Evolutionary conservation across 1,140 invertebrate genomes (phyloP), one percentile per base, ranked within the genome.

Genomic region (Drosophila carrolli): DNA sequence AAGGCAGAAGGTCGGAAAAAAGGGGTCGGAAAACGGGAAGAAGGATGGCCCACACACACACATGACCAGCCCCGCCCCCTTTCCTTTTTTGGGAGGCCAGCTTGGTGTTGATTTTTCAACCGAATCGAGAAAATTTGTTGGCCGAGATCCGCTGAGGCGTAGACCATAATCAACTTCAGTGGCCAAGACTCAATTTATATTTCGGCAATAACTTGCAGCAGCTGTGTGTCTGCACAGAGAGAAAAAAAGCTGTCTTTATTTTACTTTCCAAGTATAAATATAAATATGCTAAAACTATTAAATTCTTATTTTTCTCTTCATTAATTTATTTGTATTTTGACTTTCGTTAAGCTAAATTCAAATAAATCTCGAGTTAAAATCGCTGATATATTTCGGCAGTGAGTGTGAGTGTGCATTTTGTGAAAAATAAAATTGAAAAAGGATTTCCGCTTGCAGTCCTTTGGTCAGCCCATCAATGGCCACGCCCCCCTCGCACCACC

Each of bases 161-260:
- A 83, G 83, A 88, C 83, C 83, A 86, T 86, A 86, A 86, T 86
- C 83, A 86, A 86, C 83, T 86, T 88, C 79, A 79, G 83, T 86
- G 83, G 83, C 83, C 79, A 60, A 85, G 86, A 86, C 83, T 86
- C 83, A 86, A 86, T 86, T 88, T 86, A 86, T 88, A 88, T 83
- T 73, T 83, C 50, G 57, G 61, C 72, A 57, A 76, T 84, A 84
- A 84, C 80, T 79, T 66, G 66, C 81, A 84, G 73, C 81, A 84
- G 72, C 72, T 80, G 76, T 68, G 48, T 14, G 19, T n/a, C 23
- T 32, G 55, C 65, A 68, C 47, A 13, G 29, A 5, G 35, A 50
- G 4, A 29, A 61, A 62, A 9, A 16, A 16, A 16, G 16, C 16
- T 16, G 16, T 16, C 16, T 16, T 16, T 16, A 16, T 16, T 16